Evolutionary conservation across 2,888 invertebrate species (phyloP), one percentile per base, ranked within the genome.

Genomic region (Esperia sulphurella): DNA sequence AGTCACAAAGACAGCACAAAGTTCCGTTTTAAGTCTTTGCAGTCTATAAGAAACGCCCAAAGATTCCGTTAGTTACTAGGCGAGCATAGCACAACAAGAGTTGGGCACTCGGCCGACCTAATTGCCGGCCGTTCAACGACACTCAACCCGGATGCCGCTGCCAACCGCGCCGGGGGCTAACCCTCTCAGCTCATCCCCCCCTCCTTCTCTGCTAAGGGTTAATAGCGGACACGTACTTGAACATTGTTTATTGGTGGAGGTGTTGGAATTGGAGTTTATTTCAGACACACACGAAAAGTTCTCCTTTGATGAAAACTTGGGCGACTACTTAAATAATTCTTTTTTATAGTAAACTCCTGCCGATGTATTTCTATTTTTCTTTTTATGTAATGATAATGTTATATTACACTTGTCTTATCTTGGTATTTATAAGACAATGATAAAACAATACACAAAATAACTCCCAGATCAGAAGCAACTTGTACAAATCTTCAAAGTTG

Each of bases 121-220:
- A 82, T 84, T 84, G 83, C 69, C 71, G 76, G 68, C 69, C 80
- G 77, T 82, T 83, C 76, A 80, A 83, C 71, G 74, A 62, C 80
- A 76, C 84, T 84, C 78, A 76, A 82, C 82, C 75, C 79, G 75
- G 70, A 77, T 81, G 73, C 69, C 65, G 73, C 63, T 74, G 75
- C 73, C 75, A 71, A 65, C 71, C 65, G 65, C 66, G 67, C 21
- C 21, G 21, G 3, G 61, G 64, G 57, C 57, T 40, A 48, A 47
- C 53, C 55, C 61, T 66, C 61, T 59, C 55, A 58, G 43, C 43
- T 53, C 52, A 50, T 54, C 61, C 58, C 53, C 59, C 55, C 58
- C 49, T 44, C 56, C 55, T 60, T 7, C 65, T 59, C 59, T 53
- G 51, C 50, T 51, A 56, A 63, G 57, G 56, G 66, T 66, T 75